Conservation (phyloP, 2,888 invertebrate genomes). For the Lithophane socia region DNA sequence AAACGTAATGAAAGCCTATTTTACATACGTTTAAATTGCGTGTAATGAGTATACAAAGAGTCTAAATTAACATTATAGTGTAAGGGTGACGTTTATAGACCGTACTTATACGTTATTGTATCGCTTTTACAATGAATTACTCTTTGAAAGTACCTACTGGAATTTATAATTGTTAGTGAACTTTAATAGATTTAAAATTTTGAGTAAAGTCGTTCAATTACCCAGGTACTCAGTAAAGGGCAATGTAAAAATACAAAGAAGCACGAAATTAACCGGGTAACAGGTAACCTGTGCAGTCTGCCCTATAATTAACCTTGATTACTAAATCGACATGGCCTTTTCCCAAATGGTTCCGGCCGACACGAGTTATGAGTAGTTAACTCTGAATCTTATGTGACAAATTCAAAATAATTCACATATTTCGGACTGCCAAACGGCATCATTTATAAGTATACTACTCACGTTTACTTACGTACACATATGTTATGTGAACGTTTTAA, state of each 20-base stretch:
- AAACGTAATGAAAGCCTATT: conserved; percentile 53
- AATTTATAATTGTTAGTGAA: conserved; percentile 24
- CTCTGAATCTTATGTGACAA: neutral
- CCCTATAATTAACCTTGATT: no score
- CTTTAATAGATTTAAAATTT: neutral
- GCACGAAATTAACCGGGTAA: neutral
- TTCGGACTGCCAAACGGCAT: neutral
- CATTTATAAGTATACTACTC: neutral
- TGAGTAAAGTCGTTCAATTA: neutral
- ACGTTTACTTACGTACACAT: no score
- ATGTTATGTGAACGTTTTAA: conserved; percentile 2
- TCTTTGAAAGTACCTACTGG: conserved; percentile 22
- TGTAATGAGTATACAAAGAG: conserved; percentile 50
- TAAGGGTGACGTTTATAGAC: conserved; percentile 33
- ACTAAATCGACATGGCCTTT: neutral
- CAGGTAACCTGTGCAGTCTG: no score
- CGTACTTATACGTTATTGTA: conserved; percentile 33
- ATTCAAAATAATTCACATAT: neutral
- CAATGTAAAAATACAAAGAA: neutral
- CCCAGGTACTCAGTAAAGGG: neutral
- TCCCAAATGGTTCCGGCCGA: neutral
- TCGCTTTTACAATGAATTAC: conserved; percentile 19
- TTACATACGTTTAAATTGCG: conserved; percentile 55
- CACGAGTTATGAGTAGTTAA: neutral
- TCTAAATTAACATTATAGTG: conserved; percentile 55